phyloP scores from a whole-genome alignment of 2,888 invertebrate genomes.

The Parelbella ahira region DNA sequence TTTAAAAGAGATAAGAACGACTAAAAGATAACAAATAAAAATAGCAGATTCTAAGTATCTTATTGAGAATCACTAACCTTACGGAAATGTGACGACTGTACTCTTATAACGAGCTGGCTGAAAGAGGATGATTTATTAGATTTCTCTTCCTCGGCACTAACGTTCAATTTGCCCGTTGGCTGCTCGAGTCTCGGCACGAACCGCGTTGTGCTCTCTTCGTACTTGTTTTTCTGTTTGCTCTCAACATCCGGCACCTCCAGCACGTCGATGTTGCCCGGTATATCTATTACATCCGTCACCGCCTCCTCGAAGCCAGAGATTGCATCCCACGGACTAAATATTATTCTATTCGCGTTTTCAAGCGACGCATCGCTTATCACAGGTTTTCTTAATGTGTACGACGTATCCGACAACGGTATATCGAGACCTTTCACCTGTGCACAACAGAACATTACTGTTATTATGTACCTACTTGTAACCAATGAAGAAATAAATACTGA shows the following conservation, averaged over 20 bases:
- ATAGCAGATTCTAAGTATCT: too few species aligned
- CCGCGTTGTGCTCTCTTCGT: slow-evolving; percentile 42
- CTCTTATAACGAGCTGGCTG: slow-evolving; percentile 74
- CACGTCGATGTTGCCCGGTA: slow-evolving; percentile 62
- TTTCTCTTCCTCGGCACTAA: slow-evolving; percentile 69
- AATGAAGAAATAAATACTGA: too few species aligned
- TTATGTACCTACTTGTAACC: too few species aligned
- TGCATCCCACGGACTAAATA: slow-evolving; percentile 77
- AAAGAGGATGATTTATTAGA: slow-evolving; percentile 74
- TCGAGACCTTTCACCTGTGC: slow-evolving; percentile 72
- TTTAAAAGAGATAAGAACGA: too few species aligned
- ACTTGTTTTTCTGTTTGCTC: slow-evolving; percentile 59
- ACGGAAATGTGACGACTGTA: slow-evolving; percentile 71
- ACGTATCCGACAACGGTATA: slow-evolving; percentile 58
- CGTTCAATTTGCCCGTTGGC: slow-evolving; percentile 70
- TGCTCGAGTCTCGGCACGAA: slow-evolving; percentile 52
- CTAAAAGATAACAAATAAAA: too few species aligned
- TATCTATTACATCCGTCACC: slow-evolving; percentile 69
- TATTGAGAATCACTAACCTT: slow-evolving; percentile 48
- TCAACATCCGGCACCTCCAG: slow-evolving; percentile 38
- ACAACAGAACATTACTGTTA: too few species aligned
- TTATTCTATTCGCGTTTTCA: slow-evolving; percentile 77
- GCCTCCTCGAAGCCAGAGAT: slow-evolving; percentile 69
- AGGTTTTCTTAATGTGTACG: slow-evolving; percentile 55
- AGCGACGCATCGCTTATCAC: slow-evolving; percentile 68